Evolutionary conservation across 2,797 vertebrate genomes (phyloP).

Genomic region (Scolopax rusticola): DNA sequence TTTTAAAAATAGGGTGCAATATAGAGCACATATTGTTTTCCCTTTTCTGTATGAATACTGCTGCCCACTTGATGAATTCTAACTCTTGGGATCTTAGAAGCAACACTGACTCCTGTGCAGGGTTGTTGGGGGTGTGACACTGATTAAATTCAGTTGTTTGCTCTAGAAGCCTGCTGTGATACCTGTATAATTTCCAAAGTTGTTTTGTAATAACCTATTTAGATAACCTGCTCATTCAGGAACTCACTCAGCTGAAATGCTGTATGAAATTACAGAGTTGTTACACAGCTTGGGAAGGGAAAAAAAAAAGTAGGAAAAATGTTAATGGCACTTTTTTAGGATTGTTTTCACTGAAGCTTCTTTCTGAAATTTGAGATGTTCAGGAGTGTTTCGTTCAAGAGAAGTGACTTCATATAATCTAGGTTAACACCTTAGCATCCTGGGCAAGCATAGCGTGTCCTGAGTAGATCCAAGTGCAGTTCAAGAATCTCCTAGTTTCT

Average conservation of each 20-base stretch:
- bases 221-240: not conserved
- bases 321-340: not conserved
- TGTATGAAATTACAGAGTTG: not conserved
- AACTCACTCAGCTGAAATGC: accelerated
- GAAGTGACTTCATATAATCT: not conserved
- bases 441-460: not conserved
- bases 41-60: not conserved
- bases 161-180: not conserved
- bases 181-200: not conserved
- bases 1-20: not conserved
- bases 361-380: not conserved
- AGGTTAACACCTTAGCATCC: not conserved
- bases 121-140: not conserved
- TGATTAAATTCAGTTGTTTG: not conserved
- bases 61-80: not conserved
- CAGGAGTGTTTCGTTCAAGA: not conserved
- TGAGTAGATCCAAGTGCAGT: not conserved
- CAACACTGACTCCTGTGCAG: not conserved
- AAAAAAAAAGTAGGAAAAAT: not conserved
- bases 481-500: not conserved
- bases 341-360: not conserved
- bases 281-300: not conserved
- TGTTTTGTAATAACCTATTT: not conserved
- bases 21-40: not conserved
- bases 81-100: not conserved